Conservation (phyloP, 2,797 vertebrate genomes). For the Poecilia picta region DNA sequence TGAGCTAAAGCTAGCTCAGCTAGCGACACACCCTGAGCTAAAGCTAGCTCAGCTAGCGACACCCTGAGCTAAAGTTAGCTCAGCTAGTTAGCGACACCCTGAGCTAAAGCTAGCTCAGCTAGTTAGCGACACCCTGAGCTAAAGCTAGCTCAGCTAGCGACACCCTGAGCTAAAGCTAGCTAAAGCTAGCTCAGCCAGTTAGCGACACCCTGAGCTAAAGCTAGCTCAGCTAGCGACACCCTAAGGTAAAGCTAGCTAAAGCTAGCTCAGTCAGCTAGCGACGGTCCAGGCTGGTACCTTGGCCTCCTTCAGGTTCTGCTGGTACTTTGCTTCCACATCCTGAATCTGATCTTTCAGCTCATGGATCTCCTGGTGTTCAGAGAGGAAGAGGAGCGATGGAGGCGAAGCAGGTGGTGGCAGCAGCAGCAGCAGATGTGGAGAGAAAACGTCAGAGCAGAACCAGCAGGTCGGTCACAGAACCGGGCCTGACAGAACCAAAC, state of each 20-base stretch:
- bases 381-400: constrained; percentile 28
- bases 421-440: background rate
- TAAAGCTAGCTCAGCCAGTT: too few relatives aligned
- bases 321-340: constrained; percentile 94
- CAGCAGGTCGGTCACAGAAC: background rate
- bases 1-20: too few relatives aligned
- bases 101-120: too few relatives aligned
- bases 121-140: too few relatives aligned
- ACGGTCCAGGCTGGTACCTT: constrained; percentile 85
- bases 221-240: too few relatives aligned
- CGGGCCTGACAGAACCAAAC: background rate
- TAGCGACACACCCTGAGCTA: too few relatives aligned
- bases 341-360: constrained; percentile 99
- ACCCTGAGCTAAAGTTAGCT: too few relatives aligned
- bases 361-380: constrained; percentile 89
- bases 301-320: constrained; percentile 92
- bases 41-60: too few relatives aligned
- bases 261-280: background rate
- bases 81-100: too few relatives aligned
- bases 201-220: too few relatives aligned
- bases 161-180: too few relatives aligned
- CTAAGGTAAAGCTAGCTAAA: background rate
- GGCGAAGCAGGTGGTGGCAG: constrained; percentile 15
- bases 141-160: too few relatives aligned
- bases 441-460: background rate